phyloP scores from a whole-genome alignment of 2,888 invertebrate genomes.

The Creontiades dilutus region DNA sequence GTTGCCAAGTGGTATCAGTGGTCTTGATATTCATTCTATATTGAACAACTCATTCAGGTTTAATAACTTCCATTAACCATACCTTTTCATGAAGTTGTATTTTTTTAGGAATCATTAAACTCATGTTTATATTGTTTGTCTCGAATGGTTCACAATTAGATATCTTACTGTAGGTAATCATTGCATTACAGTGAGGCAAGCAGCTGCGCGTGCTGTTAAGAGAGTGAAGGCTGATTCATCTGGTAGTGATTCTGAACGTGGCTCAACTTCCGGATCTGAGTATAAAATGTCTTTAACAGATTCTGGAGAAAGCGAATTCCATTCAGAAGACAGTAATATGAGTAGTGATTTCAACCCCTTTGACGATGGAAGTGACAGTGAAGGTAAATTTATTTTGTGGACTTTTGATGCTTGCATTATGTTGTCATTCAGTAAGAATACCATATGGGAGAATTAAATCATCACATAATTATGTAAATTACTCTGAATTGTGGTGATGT shows the following conservation, averaged over 20 bases:
- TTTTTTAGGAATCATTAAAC: neutral
- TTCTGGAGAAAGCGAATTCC: slow-evolving; percentile 77
- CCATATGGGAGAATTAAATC: no score
- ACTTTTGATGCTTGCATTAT: slow-evolving; percentile 51
- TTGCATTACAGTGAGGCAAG: slow-evolving; percentile 80
- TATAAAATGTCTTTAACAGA: slow-evolving; percentile 81
- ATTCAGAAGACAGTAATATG: slow-evolving; percentile 82
- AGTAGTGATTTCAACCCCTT: slow-evolving; percentile 96
- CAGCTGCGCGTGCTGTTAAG: slow-evolving; percentile 82
- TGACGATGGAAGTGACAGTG: slow-evolving; percentile 89
- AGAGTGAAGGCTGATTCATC: slow-evolving; percentile 82
- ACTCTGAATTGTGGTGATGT: no score
- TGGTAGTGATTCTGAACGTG: slow-evolving; percentile 81
- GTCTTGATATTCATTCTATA: no score
- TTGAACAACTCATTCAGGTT: no score
- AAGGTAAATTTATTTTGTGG: slow-evolving; percentile 80
- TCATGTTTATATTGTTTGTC: neutral
- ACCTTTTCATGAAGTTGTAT: no score
- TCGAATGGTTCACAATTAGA: neutral
- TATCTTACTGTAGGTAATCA: neutral
- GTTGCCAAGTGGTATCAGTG: no score
- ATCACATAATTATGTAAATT: no score
- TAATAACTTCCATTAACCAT: no score
- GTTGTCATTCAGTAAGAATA: no score
- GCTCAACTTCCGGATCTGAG: slow-evolving; percentile 80